Evolutionary conservation across 2,797 vertebrate genomes (phyloP).

Genomic region (Phylloscopus collybita): DNA sequence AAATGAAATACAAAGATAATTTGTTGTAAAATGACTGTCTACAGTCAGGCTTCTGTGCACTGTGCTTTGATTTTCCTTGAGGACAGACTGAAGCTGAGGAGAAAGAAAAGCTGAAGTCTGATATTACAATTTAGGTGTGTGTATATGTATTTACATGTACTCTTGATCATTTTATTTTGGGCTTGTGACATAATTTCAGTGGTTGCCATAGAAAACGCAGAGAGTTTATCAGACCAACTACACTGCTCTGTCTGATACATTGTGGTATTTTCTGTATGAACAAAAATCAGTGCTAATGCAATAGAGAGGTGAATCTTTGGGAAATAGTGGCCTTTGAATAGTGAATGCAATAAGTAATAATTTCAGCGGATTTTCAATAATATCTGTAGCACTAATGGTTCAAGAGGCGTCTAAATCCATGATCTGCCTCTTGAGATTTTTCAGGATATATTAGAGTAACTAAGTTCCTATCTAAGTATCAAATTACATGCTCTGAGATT

Average conservation of each 20-base stretch:
- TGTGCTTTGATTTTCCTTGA: background rate
- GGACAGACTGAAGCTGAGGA: background rate
- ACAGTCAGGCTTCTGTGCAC: background rate
- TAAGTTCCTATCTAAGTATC: background rate
- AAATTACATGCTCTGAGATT: background rate
- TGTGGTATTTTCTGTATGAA: background rate
- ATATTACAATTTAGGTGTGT: background rate
- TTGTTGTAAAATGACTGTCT: background rate
- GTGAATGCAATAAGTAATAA: background rate
- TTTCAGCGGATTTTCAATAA: background rate
- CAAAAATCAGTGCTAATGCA: background rate
- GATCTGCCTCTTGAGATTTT: background rate
- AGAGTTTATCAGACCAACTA: background rate
- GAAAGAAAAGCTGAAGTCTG: background rate
- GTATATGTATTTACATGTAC: background rate
- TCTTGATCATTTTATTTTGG: background rate
- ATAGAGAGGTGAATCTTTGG: background rate
- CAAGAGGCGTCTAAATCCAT: background rate
- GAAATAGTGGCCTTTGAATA: background rate
- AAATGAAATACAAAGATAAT: background rate
- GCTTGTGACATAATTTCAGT: background rate
- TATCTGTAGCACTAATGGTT: background rate
- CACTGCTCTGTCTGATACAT: background rate
- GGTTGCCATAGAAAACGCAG: accelerated
- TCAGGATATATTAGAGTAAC: background rate